Evolutionary conservation across 2,113 vertebrate species (phyloP).

Genomic region (Garra rufa): DNA sequence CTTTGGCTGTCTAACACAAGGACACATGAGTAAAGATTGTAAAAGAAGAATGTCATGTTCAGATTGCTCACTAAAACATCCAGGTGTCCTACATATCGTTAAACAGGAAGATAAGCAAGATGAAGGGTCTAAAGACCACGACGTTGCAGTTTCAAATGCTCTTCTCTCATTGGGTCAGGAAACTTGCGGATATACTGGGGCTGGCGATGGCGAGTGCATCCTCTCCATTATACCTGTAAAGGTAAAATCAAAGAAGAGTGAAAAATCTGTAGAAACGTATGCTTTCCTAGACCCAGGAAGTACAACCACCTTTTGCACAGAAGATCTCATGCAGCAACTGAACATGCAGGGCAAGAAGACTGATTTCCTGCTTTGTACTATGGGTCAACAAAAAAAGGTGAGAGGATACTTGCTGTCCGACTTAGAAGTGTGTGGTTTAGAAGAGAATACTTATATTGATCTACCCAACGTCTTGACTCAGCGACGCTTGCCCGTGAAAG

Average conservation of each 20-base stretch:
- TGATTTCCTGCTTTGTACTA: background rate
- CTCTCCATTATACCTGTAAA: background rate
- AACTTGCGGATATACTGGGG: background rate
- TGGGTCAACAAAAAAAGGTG: background rate
- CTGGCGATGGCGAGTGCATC: background rate
- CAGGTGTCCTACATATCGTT: background rate
- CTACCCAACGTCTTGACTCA: background rate
- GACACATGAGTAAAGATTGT: background rate
- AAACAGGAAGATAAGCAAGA: background rate
- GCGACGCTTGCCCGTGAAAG: background rate
- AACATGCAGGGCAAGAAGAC: constrained; percentile 3
- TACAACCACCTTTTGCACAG: background rate
- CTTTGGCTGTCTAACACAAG: background rate
- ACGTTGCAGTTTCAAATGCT: background rate
- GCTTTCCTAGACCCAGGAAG: background rate
- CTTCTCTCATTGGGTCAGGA: background rate
- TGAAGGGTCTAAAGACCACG: background rate
- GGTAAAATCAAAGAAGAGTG: background rate
- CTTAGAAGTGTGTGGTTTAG: background rate
- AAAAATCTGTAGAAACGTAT: background rate
- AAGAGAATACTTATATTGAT: background rate
- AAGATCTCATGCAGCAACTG: background rate
- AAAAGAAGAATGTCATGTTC: background rate
- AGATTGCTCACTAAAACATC: constrained; percentile 11
- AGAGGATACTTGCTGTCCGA: background rate